Evolutionary conservation across 2,797 vertebrate genomes (phyloP), one percentile per base, ranked within the genome.

Genomic region (Gallinago stenura): DNA sequence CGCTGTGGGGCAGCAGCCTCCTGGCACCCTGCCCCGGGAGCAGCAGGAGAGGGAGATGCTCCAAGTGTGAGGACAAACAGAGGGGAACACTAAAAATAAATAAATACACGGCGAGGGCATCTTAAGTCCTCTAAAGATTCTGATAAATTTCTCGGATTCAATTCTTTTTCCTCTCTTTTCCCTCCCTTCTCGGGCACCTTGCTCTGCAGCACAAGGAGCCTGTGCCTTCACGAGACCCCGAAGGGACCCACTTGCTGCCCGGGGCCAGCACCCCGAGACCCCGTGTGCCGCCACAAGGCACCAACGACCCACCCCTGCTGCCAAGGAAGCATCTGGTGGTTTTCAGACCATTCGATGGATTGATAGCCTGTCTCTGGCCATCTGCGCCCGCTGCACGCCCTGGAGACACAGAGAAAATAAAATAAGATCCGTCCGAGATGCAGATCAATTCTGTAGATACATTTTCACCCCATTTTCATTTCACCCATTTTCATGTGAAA

Each of bases 341-440:
- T 86, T 93, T 87, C 61, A 95, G 61, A 96, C 61, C 45, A 78
- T 54, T 80, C 62, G 57, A 20, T 33, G 50, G 69, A 87, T 50
- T 39, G 69, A 89, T 25, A 77, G 56, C 64, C 60, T 77, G 53
- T 78, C 57, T 68, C 69, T 57, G 16, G 50, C 65, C 87, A 89
- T 68, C 82, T 92, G 79, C 35, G 46, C 60, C 46, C 24, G 39
- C 53, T 86, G 28, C 53, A 78, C 85, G 41, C 71, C 45, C 84
- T 51, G 41, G 30, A 66, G 72, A 86, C 45, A 83, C 15, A 81
- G 1, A 25, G 6, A 82, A 64, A 28, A 8, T 12, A 28, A 22
- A 51, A 72, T 70, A 73, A 64, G 24, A 12, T 5, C 4, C 1
- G 2, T 33, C 35, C 12, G 26, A 69, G 43, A 87, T 20, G 5